These are phyloP conservation scores for Ypsolopha scabrella DNA, from an alignment of 2,888 invertebrate species.

Conservation along the genomic window DNA sequence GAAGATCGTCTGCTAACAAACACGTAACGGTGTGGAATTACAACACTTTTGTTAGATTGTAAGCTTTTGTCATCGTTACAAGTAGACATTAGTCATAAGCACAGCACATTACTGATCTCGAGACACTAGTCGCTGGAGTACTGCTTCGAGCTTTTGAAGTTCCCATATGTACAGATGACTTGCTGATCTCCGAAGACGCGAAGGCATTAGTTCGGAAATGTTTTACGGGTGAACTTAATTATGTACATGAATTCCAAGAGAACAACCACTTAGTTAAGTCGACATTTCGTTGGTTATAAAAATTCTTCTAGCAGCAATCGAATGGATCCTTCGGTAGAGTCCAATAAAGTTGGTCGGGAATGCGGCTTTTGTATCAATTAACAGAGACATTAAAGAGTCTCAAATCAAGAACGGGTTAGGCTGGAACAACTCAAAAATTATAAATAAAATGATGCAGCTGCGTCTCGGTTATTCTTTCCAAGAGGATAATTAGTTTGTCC, in stretches of 20 bases:
- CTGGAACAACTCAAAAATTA: constrained; percentile 14
- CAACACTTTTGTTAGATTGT: constrained; percentile 62
- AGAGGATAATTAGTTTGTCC: constrained; percentile 8
- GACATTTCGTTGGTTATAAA: constrained; percentile 24
- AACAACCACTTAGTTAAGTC: constrained; percentile 1
- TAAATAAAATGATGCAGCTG: constrained; percentile 32
- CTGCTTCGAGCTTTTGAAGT: constrained; percentile 4
- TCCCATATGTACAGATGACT: constrained; percentile 5
- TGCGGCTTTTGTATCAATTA: constrained; percentile 58
- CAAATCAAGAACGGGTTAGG: constrained; percentile 22
- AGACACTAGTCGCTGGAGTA: constrained; percentile 1
- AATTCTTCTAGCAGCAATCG: constrained; percentile 25
- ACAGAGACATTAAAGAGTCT: constrained; percentile 42
- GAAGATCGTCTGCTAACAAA: constrained; percentile 22
- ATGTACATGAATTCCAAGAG: neutral
- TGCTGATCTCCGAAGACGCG: neutral
- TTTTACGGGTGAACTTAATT: constrained; percentile 4
- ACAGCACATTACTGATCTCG: constrained; percentile 18
- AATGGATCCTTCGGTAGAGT: constrained; percentile 26
- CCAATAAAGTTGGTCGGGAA: constrained; percentile 39
- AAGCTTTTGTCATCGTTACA: constrained; percentile 55
- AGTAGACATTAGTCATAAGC: constrained; percentile 51
- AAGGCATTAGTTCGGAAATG: neutral
- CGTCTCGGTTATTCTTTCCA: constrained; percentile 17
- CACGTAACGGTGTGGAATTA: constrained; percentile 61